phyloP scores from a whole-genome alignment of 2,113 vertebrate species.

The Oryzias javanicus region DNA sequence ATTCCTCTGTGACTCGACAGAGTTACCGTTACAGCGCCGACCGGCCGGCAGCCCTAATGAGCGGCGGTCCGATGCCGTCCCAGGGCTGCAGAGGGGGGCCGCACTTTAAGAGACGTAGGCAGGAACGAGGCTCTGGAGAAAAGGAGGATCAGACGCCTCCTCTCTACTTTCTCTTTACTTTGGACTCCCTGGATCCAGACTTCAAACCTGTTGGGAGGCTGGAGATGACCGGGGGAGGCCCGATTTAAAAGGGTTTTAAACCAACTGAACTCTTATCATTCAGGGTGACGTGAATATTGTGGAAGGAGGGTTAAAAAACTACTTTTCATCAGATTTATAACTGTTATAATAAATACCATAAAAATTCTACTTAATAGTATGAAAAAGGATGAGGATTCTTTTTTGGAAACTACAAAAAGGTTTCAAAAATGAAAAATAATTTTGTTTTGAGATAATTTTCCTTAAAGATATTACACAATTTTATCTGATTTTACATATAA shows the following conservation, averaged over 20 bases:
- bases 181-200: slow-evolving; percentile 16
- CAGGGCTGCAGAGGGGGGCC: slow-evolving; percentile 47
- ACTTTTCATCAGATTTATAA: no score
- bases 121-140: slow-evolving; percentile 42
- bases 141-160: slow-evolving; percentile 21
- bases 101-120: slow-evolving; percentile 70
- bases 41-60: slow-evolving; percentile 53
- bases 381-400: no score
- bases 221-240: not conserved
- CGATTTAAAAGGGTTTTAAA: not conserved
- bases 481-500: no score
- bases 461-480: no score
- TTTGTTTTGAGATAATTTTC: no score
- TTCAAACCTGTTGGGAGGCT: not conserved
- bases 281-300: not conserved
- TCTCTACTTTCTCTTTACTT: slow-evolving; percentile 15
- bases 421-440: no score
- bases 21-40: slow-evolving; percentile 38
- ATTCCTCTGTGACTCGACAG: slow-evolving; percentile 24
- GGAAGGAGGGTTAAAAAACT: no score
- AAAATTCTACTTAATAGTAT: no score
- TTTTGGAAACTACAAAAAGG: no score
- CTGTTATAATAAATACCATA: no score
- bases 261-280: slow-evolving; percentile 12
- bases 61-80: slow-evolving; percentile 65